These are phyloP conservation scores for Meghimatium bilineatum DNA, from an alignment of 2,888 invertebrate genomes.

Conservation along the genomic window DNA sequence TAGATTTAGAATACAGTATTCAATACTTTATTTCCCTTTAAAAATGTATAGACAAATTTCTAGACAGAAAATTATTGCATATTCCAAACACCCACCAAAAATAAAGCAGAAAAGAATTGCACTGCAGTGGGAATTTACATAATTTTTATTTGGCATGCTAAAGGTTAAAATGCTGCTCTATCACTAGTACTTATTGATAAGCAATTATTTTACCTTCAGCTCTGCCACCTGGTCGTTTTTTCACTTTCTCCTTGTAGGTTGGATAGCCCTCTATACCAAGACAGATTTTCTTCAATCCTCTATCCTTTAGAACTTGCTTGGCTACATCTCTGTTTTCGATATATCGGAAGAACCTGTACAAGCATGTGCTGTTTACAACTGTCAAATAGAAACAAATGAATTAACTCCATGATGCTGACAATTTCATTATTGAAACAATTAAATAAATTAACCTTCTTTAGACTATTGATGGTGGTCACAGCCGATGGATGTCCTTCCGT, in stretches of 20 bases:
- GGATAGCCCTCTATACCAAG: conserved; percentile 99
- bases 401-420: not conserved
- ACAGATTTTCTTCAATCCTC: conserved; percentile 98
- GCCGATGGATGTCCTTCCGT: no score
- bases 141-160: no score
- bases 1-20: no score
- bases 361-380: conserved; percentile 94
- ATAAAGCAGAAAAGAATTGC: no score
- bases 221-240: conserved; percentile 93
- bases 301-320: conserved; percentile 98
- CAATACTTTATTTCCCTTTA: no score
- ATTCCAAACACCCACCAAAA: no score
- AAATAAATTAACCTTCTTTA: not conserved
- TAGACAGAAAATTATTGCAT: no score
- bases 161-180: no score
- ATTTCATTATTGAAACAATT: not conserved
- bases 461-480: no score
- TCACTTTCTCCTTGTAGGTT: conserved; percentile 98
- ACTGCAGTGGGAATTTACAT: no score
- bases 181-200: not conserved
- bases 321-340: conserved; percentile 99
- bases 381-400: conserved; percentile 53
- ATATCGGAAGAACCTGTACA: conserved; percentile 99
- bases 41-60: no score
- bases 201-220: conserved; percentile 82